phyloP scores from a whole-genome alignment of 2,888 invertebrate species.

The Cantharis rufa region DNA sequence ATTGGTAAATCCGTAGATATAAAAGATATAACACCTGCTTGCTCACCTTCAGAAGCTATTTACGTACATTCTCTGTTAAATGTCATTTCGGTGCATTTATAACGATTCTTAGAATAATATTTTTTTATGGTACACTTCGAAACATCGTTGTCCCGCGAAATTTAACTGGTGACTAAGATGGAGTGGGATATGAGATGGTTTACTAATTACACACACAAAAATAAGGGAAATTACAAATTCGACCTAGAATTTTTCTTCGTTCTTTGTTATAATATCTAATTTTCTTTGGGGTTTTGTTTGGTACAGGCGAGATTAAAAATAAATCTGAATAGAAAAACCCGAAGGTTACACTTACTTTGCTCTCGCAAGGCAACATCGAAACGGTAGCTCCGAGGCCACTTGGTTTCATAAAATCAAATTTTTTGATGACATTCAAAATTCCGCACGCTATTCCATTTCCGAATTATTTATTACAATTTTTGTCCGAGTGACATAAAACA shows the following conservation, averaged over 20 bases:
- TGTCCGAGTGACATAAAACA: constrained; percentile 12
- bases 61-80: neutral
- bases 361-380: too few species aligned
- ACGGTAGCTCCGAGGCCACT: neutral
- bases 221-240: too few species aligned
- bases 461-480: neutral
- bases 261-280: too few species aligned
- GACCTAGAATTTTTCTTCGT: too few species aligned
- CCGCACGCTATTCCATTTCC: neutral
- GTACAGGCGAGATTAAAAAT: too few species aligned
- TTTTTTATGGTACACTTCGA: neutral
- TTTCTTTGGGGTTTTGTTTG: too few species aligned
- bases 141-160: neutral
- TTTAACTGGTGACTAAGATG: neutral
- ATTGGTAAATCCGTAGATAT: too few species aligned
- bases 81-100: neutral
- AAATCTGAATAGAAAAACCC: too few species aligned
- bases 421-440: neutral
- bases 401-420: neutral
- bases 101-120: neutral
- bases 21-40: neutral
- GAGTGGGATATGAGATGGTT: too few species aligned
- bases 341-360: too few species aligned
- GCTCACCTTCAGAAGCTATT: neutral
- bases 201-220: too few species aligned